These are phyloP conservation scores for Forbesichthys papilliferus DNA, from an alignment of 2,113 vertebrate species.

Conservation along the genomic window DNA sequence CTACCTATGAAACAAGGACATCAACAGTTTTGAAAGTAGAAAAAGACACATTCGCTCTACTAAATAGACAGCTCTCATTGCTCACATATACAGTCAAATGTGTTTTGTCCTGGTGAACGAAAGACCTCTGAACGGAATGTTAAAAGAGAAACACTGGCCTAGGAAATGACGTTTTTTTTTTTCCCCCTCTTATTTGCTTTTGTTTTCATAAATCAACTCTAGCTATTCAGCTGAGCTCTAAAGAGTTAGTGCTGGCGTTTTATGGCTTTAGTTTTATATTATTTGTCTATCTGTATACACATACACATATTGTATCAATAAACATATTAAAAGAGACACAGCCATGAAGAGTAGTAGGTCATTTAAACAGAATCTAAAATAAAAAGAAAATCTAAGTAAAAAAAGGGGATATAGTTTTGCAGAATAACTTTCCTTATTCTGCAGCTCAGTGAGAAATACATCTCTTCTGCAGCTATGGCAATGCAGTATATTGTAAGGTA, in stretches of 20 bases:
- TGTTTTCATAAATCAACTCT: constrained; percentile 62
- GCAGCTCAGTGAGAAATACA: constrained; percentile 41
- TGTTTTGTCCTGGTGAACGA: constrained; percentile 65
- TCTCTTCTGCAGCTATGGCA: constrained; percentile 43
- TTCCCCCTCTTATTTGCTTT: constrained; percentile 15
- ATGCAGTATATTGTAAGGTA: constrained; percentile 42
- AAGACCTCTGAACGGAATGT: constrained; percentile 66
- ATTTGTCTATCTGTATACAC: constrained; percentile 73
- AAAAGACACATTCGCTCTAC: constrained; percentile 69
- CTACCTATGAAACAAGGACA: constrained; percentile 63
- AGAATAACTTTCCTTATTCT: constrained; percentile 36
- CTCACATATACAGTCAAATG: constrained; percentile 62
- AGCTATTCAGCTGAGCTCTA: constrained; percentile 76
- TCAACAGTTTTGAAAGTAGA: constrained; percentile 66
- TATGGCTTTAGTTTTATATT: constrained; percentile 82
- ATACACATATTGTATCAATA: constrained; percentile 66
- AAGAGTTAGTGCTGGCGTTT: constrained; percentile 80
- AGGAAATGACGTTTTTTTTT: constrained; percentile 49
- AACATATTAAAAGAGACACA: constrained; percentile 71
- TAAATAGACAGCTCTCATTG: constrained; percentile 62
- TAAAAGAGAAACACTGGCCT: constrained; percentile 63
- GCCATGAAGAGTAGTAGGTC: constrained; percentile 54
- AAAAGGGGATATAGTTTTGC: constrained; percentile 35
- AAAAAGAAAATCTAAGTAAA: constrained; percentile 22
- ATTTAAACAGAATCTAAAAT: constrained; percentile 58